Base-by-base conservation (phyloP, 2,797 vertebrate genomes). In the Pogonophryne albipinna region DNA sequence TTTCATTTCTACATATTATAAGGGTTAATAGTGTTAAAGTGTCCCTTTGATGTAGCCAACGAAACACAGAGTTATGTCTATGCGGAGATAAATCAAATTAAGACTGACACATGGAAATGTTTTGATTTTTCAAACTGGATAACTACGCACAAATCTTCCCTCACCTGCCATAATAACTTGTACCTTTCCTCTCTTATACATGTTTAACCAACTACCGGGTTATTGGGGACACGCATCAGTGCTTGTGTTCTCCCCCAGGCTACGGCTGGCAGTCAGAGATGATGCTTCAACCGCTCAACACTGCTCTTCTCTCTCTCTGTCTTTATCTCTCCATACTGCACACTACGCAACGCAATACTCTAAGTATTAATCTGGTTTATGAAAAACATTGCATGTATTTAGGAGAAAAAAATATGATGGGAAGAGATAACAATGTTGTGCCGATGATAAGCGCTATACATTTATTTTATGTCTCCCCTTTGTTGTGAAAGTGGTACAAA, bases 191-290 rank as follows among this genome's bases (percentile, higher is more conserved):
- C 66, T 71, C 65, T 74, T 71, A 64, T 68, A 53, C 66, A 74
- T 79, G 65, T 76, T 84, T 77, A 81, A 83, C 69, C 72, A 79
- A 49, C 64, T 58, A 49, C 70, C 60, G 61, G 60, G 66, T 80
- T 90, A 83, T 64, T 85, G 78, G 71, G 79, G 89, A 82, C 81
- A 84, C 74, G 78, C 89, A 83, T 86, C 81, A 86, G 66, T 67
- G 85, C 82, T 62, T 68, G 73, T 82, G 74, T 87, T 76, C 85
- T 79, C 79, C 83, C 83, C 75, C 79, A 56, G 85, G 81, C 83
- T 85, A 85, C 11, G 60, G 79, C 84, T 85, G 85, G 69, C 87
- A 89, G 82, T 78, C 86, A 80, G 78, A 89, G 79, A 89, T 85
- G 85, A 83, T 78, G 74, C 85, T 64, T 87, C 61, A 60, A 73